phyloP scores from a whole-genome alignment of 2,797 vertebrate genomes.

The Phrynocephalus forsythii region DNA sequence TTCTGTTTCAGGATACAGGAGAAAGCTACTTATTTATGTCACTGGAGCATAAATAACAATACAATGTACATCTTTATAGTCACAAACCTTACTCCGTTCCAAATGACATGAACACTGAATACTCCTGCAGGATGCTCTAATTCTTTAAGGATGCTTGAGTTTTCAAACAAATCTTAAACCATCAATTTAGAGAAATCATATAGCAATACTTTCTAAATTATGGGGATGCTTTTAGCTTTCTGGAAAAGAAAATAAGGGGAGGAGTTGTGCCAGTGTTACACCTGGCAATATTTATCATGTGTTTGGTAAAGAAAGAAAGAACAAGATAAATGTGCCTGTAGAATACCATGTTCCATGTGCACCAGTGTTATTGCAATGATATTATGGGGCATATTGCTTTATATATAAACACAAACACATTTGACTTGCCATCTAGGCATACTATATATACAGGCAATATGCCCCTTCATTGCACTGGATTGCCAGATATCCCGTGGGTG shows the following conservation, averaged over 20 bases:
- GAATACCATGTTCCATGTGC: background rate
- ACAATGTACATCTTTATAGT: accelerated
- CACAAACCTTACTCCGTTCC: background rate
- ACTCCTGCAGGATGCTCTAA: background rate
- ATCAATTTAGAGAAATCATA: conserved; percentile 15
- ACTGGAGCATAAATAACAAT: background rate
- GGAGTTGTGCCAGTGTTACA: background rate
- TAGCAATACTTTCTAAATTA: background rate
- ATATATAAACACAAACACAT: background rate
- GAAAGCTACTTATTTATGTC: background rate
- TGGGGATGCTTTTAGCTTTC: background rate
- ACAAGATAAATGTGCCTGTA: background rate
- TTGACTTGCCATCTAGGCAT: background rate
- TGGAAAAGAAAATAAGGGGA: background rate
- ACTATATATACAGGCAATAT: background rate
- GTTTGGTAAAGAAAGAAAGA: background rate
- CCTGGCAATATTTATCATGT: background rate
- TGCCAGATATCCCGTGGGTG: background rate
- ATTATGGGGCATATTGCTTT: background rate
- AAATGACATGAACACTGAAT: conserved; percentile 1
- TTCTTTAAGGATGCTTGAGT: background rate
- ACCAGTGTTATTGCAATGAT: background rate
- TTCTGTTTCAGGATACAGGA: background rate
- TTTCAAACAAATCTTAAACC: conserved; percentile 16
- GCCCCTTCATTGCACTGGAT: background rate